Conservation (phyloP, 53 echinoderm and acorn worm genomes). For the Echinarachnius parma region DNA sequence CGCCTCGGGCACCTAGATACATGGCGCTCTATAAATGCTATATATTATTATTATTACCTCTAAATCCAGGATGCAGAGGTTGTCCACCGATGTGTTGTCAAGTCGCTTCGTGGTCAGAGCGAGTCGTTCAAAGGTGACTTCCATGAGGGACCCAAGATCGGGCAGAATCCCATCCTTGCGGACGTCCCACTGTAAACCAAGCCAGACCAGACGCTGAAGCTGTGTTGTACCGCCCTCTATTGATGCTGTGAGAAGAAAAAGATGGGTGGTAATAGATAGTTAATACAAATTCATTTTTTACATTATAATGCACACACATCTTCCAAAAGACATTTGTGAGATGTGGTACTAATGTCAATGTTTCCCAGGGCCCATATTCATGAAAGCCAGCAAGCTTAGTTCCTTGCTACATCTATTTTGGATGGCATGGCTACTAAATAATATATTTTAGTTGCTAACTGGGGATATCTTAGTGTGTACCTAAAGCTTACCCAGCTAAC, state of each 20-base stretch:
- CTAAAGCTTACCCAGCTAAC: too few relatives aligned
- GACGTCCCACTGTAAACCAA: slow-evolving; percentile 84
- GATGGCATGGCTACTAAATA: too few relatives aligned
- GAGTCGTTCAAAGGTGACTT: slow-evolving; percentile 74
- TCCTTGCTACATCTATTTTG: too few relatives aligned
- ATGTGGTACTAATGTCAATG: background rate
- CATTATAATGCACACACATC: background rate
- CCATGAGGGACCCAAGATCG: slow-evolving; percentile 79
- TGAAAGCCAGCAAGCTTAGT: too few relatives aligned
- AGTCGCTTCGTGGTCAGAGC: slow-evolving; percentile 67
- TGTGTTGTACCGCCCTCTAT: slow-evolving; percentile 64
- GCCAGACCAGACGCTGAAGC: slow-evolving; percentile 83
- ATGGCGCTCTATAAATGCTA: too few relatives aligned
- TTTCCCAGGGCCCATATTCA: too few relatives aligned
- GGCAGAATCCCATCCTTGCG: slow-evolving; percentile 66
- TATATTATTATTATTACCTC: slow-evolving; percentile 51
- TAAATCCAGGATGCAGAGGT: slow-evolving; percentile 77
- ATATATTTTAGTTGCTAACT: too few relatives aligned
- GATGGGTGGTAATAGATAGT: too few relatives aligned
- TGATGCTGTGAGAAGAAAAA: slow-evolving; percentile 50
- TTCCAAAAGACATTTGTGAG: background rate
- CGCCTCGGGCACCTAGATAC: too few relatives aligned
- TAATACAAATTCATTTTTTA: background rate
- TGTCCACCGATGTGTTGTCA: slow-evolving; percentile 84
- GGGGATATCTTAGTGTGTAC: too few relatives aligned